Percentiles rank a stretch among this genome's conserved stretches.
phyloP scores from a whole-genome alignment of 2,888 invertebrate genomes.

The Mimumesa dahlbomi region DNA sequence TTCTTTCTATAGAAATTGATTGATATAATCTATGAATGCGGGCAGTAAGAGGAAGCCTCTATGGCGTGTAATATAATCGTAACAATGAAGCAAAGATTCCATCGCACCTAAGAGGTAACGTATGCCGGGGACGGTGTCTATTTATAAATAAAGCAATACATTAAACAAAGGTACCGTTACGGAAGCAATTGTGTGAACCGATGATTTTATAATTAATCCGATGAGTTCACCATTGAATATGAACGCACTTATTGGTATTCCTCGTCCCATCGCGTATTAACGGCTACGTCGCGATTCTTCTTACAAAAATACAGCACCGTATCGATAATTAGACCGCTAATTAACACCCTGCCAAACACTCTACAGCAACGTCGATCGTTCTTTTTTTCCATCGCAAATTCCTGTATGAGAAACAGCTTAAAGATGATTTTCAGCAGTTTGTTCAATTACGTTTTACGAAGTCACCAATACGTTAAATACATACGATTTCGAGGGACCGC shows the following conservation, averaged over 20 bases:
- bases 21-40: constrained; percentile 46
- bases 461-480: not conserved
- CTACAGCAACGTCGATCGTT: not conserved
- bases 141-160: constrained; percentile 9
- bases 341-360: constrained; percentile 10
- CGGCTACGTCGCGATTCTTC: too few relatives aligned
- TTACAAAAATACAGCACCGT: constrained; percentile 22
- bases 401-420: not conserved
- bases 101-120: constrained; percentile 7
- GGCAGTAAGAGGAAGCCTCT: constrained; percentile 15
- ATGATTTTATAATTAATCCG: constrained; percentile 24
- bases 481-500: not conserved
- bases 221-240: constrained; percentile 16
- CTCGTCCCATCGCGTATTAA: constrained; percentile 10
- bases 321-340: constrained; percentile 27
- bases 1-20: constrained; percentile 6
- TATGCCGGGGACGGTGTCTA: too few relatives aligned
- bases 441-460: constrained; percentile 14
- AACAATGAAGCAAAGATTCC: constrained; percentile 42
- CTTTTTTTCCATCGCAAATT: not conserved
- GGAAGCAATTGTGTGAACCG: constrained; percentile 4
- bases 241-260: constrained; percentile 57
- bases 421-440: not conserved
- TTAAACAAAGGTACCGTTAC: constrained; percentile 16
- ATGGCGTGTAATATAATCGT: constrained; percentile 29